Conservation (phyloP, 2,113 vertebrate species). For the Diadophis punctatus region DNA sequence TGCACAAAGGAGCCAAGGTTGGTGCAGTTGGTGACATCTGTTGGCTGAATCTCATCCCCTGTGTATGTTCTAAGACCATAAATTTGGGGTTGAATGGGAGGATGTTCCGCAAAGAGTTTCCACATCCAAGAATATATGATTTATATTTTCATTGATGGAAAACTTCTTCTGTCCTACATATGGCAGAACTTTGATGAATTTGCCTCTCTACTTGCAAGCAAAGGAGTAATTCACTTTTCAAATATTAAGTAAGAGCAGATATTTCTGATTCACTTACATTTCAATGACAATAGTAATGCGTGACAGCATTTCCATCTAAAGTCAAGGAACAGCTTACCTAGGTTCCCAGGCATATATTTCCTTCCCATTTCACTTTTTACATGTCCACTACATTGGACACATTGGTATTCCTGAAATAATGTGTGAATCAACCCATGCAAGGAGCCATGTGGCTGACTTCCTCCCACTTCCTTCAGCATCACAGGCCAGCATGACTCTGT, state of each 20-base stretch:
- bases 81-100: background rate
- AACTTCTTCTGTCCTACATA: background rate
- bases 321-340: background rate
- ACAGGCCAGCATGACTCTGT: fast-evolving
- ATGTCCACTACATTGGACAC: background rate
- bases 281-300: background rate
- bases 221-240: background rate
- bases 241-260: background rate
- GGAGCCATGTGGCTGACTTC: background rate
- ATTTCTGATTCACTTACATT: background rate
- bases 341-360: background rate
- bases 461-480: background rate
- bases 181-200: background rate
- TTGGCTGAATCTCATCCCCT: background rate
- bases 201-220: background rate
- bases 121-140: background rate
- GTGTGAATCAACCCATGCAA: background rate
- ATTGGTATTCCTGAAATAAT: background rate
- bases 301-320: background rate
- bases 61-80: background rate
- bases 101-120: background rate
- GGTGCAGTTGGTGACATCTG: background rate
- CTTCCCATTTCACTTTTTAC: background rate
- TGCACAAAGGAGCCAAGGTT: background rate
- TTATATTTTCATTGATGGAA: background rate